phyloP scores from a whole-genome alignment of 2,888 invertebrate species.

The Pheosia gnoma region DNA sequence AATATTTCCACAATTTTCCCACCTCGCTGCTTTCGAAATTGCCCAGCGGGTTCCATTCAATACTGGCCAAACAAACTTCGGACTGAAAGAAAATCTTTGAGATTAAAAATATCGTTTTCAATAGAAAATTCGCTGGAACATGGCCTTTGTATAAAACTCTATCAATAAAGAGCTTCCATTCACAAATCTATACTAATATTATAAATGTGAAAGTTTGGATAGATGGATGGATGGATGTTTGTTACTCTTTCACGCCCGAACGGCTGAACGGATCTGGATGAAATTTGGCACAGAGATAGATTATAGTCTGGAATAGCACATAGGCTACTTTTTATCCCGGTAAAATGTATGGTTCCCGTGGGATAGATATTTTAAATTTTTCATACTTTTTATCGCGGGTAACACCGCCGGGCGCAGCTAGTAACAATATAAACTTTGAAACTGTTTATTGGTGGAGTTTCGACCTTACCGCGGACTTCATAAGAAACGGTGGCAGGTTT shows the following conservation, averaged over 20 bases:
- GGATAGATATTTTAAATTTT: too few relatives aligned
- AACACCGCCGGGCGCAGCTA: too few relatives aligned
- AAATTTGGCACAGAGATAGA: too few relatives aligned
- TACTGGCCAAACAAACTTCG: slow-evolving; percentile 9
- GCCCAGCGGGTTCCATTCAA: slow-evolving; percentile 6
- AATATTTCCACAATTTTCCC: slow-evolving; percentile 6
- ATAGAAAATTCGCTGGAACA: slow-evolving; percentile 34
- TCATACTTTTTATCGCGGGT: too few relatives aligned
- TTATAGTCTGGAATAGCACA: too few relatives aligned
- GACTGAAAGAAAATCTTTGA: slow-evolving; percentile 22
- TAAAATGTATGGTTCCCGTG: too few relatives aligned
- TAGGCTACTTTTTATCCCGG: too few relatives aligned
- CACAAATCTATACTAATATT: too few relatives aligned
- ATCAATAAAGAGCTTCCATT: slow-evolving; percentile 27
- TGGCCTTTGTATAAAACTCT: slow-evolving; percentile 33
- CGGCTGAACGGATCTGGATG: too few relatives aligned
- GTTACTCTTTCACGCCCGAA: too few relatives aligned
- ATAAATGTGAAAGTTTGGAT: too few relatives aligned
- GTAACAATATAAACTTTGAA: slow-evolving; percentile 3
- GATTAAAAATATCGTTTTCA: slow-evolving; percentile 41
- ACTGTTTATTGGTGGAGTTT: slow-evolving; percentile 8
- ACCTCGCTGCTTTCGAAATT: slow-evolving; percentile 8
- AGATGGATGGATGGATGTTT: too few relatives aligned
- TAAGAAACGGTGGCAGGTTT: slow-evolving; percentile 11
- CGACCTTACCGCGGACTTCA: slow-evolving; percentile 10